Evolutionary conservation across 2,797 vertebrate genomes (phyloP).

Genomic region (Tauraco hartlaubi): DNA sequence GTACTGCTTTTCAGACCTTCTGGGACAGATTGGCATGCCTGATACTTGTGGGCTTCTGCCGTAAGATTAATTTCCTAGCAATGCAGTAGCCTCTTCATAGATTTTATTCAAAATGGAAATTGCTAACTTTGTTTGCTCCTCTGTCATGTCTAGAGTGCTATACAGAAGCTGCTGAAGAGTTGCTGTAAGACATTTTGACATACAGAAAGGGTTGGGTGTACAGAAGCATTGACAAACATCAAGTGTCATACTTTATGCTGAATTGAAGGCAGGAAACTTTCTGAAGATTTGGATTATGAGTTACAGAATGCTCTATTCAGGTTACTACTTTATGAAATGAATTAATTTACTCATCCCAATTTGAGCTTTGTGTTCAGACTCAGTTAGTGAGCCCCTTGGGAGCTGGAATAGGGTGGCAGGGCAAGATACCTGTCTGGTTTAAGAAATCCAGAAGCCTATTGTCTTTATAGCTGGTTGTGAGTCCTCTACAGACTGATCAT

Average conservation of each 20-base stretch:
- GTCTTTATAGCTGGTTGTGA: not conserved
- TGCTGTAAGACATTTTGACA: not conserved
- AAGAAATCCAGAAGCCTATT: not conserved
- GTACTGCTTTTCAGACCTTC: not conserved
- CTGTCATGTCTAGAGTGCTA: not conserved
- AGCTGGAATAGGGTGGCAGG: not conserved
- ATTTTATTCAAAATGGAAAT: not conserved
- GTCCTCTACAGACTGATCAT: not conserved
- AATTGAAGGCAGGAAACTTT: not conserved
- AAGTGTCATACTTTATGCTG: not conserved
- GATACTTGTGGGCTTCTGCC: not conserved
- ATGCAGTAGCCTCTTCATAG: not conserved
- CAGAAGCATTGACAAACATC: not conserved
- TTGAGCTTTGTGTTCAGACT: not conserved
- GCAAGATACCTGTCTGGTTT: not conserved
- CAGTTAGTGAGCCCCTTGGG: not conserved
- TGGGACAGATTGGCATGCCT: not conserved
- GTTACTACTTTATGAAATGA: not conserved
- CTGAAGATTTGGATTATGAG: not conserved
- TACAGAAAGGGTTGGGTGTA: not conserved
- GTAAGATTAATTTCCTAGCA: not conserved
- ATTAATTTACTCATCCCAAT: not conserved
- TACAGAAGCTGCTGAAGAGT: not conserved
- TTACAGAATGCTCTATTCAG: not conserved
- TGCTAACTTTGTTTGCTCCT: not conserved